Base-by-base conservation (phyloP, 2,113 vertebrate species). In the Tachysurus vachellii region DNA sequence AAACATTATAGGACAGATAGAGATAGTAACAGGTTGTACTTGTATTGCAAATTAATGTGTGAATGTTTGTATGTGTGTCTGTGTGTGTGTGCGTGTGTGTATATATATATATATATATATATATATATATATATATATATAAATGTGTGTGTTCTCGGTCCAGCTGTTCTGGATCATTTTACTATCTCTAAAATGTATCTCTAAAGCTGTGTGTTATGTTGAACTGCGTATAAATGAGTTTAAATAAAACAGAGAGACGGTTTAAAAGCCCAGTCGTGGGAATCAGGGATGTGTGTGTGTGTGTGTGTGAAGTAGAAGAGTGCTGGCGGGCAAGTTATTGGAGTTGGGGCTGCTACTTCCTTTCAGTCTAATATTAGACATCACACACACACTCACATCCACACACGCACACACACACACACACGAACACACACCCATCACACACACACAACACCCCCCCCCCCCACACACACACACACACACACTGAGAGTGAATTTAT, bases 211-310 rank as follows among this genome's bases (percentile, higher is more conserved):
- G 53, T 73, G 86, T 89, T 93, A 87, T 90, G 93, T 92, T 91
- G 82, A 92, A 92, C 47, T 76, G 87, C 91, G 86, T 91, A 92
- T 88, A 85, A 88, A 89, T 87, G 88, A 87, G 90, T 93, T 93
- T 92, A 92, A 91, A 93, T 88, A 91, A 92, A 85, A 80, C 77
- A 80, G 53, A 86, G 90, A 85, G 54, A 87, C 91, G 89, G 89
- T 89, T 91, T 91, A 87, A 86, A 68, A 82, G 82, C 6, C 91
- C 92, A 93, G 95, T 93, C 89, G 6, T 93, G 94, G 93, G 94
- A 95, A 94, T 91, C 75, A 19, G 88, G 61, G 83, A 90, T 82
- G 36, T 5, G 56, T 47, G 7, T 64, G 61, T 66, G 36, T 50
- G 61, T 64, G 59, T 66, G 57, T n/a, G 59, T 82, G 80, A 47